Conservation (phyloP, 2,113 vertebrate genomes). For the Ceratotherium simum region DNA sequence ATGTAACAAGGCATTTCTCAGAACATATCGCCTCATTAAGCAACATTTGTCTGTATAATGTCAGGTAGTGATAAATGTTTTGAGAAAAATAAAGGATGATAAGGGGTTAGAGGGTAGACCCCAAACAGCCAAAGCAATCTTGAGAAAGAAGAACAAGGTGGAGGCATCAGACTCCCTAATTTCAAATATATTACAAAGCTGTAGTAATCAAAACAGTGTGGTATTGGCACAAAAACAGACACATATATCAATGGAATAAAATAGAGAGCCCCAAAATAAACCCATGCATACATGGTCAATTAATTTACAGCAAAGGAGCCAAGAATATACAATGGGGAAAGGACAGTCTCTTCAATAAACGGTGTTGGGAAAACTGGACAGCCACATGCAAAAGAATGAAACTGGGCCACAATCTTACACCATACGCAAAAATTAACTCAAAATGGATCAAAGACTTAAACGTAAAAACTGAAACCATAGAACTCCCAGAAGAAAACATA, state of each 20-base stretch:
- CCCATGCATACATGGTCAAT: background rate
- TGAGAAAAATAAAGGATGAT: slow-evolving; percentile 14
- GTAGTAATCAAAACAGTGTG: background rate
- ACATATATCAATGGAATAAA: background rate
- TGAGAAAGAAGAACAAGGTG: background rate
- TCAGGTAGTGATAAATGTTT: background rate
- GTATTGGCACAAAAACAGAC: background rate
- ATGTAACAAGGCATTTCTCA: too few relatives aligned
- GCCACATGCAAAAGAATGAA: background rate
- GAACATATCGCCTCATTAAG: too few relatives aligned
- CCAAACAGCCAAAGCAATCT: slow-evolving; percentile 15
- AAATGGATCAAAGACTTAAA: background rate
- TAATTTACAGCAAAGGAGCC: background rate
- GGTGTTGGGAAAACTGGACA: background rate
- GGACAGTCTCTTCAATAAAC: background rate
- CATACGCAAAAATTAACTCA: background rate
- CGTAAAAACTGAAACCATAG: background rate
- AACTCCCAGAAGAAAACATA: background rate
- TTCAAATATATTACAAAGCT: background rate
- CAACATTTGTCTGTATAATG: background rate
- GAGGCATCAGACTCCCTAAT: background rate
- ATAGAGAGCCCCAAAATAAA: background rate
- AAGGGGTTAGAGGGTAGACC: background rate
- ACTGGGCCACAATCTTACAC: background rate
- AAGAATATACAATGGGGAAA: background rate